Evolutionary conservation across 2,113 vertebrate genomes (phyloP).

Genomic region (Pterophyllum scalare): DNA sequence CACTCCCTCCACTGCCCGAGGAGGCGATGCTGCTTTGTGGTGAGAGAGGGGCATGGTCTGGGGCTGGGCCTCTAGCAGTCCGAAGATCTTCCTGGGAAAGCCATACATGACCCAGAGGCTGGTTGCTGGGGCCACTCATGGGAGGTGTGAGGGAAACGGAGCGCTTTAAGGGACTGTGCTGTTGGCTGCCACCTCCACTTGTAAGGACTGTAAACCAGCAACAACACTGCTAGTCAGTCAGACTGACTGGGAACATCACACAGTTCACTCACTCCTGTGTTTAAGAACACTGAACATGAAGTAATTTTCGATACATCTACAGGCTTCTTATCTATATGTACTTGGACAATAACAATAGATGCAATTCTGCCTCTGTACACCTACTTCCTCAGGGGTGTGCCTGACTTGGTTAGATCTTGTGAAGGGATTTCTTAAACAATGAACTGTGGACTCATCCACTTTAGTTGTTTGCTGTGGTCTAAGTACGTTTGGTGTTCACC

Average conservation of each 20-base stretch:
- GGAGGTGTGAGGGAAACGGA: conserved; percentile 99
- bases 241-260: neutral
- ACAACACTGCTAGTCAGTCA: conserved; percentile 65
- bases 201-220: conserved; percentile 86
- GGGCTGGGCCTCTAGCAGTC: conserved; percentile 87
- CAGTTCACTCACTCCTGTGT: neutral
- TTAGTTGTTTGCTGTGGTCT: no score
- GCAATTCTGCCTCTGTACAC: neutral
- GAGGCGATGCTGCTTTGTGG: conserved; percentile 99
- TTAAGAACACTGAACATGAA: neutral
- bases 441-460: no score
- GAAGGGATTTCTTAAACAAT: neutral
- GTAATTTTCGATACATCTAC: neutral
- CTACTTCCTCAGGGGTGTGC: no score
- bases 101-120: conserved; percentile 96
- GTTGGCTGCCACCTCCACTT: conserved; percentile 79
- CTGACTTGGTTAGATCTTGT: neutral
- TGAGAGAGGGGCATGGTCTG: conserved; percentile 96
- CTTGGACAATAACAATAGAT: neutral
- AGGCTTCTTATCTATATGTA: neutral
- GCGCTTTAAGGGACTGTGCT: conserved; percentile 98
- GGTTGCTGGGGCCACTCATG: conserved; percentile 92
- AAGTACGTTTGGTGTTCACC: neutral
- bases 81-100: conserved; percentile 99
- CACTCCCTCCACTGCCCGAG: conserved; percentile 98